Conservation (phyloP, 2,797 vertebrate genomes). For the Chelmon rostratus region DNA sequence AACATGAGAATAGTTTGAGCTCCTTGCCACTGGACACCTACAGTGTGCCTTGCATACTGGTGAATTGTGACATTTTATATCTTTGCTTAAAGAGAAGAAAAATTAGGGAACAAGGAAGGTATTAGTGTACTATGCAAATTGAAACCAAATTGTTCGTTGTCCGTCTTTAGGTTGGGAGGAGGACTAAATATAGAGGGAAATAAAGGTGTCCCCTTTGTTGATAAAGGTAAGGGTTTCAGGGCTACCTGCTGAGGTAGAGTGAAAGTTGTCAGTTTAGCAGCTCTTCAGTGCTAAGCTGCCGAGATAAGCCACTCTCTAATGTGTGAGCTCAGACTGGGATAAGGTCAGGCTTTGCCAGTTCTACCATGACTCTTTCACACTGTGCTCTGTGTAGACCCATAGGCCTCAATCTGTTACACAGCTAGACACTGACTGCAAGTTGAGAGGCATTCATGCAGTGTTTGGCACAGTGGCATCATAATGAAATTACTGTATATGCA, state of each 20-base stretch:
- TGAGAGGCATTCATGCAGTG: constrained; percentile 59
- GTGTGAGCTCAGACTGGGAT: constrained; percentile 56
- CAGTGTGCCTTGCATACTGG: neutral
- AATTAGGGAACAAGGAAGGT: neutral
- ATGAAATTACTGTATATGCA: constrained; percentile 66
- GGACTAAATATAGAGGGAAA: neutral
- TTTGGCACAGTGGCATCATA: constrained; percentile 60
- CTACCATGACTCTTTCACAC: constrained; percentile 60
- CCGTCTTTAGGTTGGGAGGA: neutral
- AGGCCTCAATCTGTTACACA: constrained; percentile 76
- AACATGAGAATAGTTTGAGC: neutral
- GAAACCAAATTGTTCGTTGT: neutral
- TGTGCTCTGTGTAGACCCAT: constrained; percentile 45
- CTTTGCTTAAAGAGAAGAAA: neutral
- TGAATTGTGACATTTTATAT: neutral
- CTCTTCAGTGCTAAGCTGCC: constrained; percentile 43
- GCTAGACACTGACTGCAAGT: constrained; percentile 56
- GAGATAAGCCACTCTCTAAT: constrained; percentile 59
- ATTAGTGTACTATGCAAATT: neutral
- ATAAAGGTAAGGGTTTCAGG: constrained; percentile 34
- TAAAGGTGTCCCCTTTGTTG: neutral
- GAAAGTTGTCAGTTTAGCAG: constrained; percentile 52
- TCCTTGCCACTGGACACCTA: neutral
- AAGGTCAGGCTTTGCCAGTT: constrained; percentile 62
- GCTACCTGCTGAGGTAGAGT: constrained; percentile 37